phyloP scores from a whole-genome alignment of 2,888 invertebrate genomes.

The Disparrhopalites patrizii region DNA sequence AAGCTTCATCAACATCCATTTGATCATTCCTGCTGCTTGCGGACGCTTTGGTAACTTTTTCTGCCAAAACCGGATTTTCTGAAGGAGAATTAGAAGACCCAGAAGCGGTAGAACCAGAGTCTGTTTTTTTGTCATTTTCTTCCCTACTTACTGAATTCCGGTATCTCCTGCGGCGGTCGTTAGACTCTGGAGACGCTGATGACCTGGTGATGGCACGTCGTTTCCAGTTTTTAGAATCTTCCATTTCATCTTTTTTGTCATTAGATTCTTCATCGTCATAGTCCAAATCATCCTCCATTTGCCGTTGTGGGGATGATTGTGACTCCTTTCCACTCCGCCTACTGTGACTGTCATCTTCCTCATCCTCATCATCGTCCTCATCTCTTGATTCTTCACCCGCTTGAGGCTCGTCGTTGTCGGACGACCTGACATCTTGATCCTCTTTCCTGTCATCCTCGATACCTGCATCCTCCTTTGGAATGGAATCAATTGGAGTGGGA shows the following conservation, averaged over 20 bases:
- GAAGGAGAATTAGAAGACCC: not conserved
- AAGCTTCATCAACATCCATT: slow-evolving; percentile 40
- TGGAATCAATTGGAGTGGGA: too few species aligned
- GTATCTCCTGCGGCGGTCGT: too few species aligned
- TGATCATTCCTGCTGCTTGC: not conserved
- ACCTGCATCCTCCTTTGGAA: too few species aligned
- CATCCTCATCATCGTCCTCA: not conserved
- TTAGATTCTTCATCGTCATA: slow-evolving; percentile 7
- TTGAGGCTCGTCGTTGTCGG: not conserved
- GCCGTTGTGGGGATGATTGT: slow-evolving; percentile 1
- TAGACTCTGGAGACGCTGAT: too few species aligned
- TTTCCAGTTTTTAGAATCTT: not conserved
- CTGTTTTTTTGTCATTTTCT: not conserved
- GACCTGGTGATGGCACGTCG: not conserved
- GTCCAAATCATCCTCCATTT: not conserved
- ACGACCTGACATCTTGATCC: not conserved
- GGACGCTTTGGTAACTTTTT: not conserved
- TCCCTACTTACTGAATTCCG: not conserved
- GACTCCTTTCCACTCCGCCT: not conserved
- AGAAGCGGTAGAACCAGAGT: too few species aligned
- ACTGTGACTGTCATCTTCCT: not conserved
- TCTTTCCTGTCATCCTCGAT: too few species aligned
- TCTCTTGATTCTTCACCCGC: slow-evolving; percentile 10
- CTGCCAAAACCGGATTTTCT: not conserved
- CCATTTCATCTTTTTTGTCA: not conserved